Conservation (phyloP, 2,888 invertebrate species). For the Pollenia amentaria region DNA sequence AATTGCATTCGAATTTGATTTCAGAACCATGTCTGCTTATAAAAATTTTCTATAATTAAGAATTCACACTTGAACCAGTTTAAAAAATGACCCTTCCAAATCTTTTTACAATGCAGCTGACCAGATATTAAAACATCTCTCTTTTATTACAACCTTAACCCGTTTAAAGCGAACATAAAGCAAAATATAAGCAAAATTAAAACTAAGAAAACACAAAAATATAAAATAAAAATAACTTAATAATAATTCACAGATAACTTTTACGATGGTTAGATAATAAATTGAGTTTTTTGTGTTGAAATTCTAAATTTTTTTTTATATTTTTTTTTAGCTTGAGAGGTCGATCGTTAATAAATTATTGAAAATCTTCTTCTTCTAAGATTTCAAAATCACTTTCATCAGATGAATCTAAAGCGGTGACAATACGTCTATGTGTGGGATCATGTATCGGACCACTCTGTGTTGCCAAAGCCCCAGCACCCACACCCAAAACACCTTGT, state of each 20-base stretch:
- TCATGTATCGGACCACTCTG: constrained; percentile 51
- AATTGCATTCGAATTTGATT: too few relatives aligned
- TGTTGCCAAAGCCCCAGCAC: constrained; percentile 1
- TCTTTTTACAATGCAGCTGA: too few relatives aligned
- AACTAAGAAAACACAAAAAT: constrained; percentile 12
- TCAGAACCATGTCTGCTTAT: too few relatives aligned
- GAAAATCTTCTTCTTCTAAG: constrained; percentile 82
- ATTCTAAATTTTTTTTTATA: constrained; percentile 12
- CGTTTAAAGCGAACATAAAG: constrained; percentile 35
- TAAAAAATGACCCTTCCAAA: too few relatives aligned
- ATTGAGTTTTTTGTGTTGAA: constrained; percentile 46
- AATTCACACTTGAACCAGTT: too few relatives aligned
- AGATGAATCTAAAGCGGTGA: constrained; percentile 80
- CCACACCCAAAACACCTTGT: constrained; percentile 76
- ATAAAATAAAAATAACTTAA: constrained; percentile 26
- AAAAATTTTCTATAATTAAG: too few relatives aligned
- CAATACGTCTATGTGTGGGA: constrained; percentile 75
- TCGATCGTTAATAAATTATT: constrained; percentile 75
- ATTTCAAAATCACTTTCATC: constrained; percentile 84
- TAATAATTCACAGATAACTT: constrained; percentile 57
- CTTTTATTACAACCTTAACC: constrained; percentile 33
- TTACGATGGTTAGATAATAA: constrained; percentile 32
- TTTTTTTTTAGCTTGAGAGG: not conserved
- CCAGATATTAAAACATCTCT: not conserved
- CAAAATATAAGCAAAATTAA: constrained; percentile 24